Conservation (phyloP, 2,888 invertebrate species). For the Myopa testacea region DNA sequence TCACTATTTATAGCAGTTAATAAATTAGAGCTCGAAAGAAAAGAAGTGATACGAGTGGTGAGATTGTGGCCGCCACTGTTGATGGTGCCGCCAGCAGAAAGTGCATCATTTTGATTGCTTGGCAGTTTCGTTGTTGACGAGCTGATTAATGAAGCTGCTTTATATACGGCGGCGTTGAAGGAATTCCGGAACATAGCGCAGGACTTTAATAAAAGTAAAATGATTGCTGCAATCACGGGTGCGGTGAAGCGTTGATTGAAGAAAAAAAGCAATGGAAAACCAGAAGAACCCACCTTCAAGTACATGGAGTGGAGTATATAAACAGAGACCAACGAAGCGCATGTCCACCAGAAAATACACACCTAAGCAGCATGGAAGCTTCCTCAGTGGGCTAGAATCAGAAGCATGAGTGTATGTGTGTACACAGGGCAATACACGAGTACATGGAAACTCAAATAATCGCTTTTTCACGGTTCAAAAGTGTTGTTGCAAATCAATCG, state of each 20-base stretch:
- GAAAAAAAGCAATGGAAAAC: slow-evolving; percentile 2
- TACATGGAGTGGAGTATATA: neutral
- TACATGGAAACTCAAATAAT: neutral
- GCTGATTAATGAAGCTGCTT: slow-evolving; percentile 28
- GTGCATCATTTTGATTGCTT: neutral
- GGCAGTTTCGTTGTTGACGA: neutral
- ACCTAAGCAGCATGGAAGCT: neutral
- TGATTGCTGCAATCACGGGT: slow-evolving; percentile 66
- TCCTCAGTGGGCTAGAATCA: neutral
- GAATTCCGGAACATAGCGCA: neutral
- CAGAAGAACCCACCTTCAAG: neutral
- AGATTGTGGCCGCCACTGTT: neutral
- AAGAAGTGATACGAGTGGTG: neutral
- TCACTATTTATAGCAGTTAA: slow-evolving; percentile 19
- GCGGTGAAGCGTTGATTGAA: slow-evolving; percentile 51
- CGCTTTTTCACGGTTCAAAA: neutral
- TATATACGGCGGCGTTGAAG: slow-evolving; percentile 6
- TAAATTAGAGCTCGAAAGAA: slow-evolving; percentile 24
- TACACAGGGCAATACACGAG: neutral
- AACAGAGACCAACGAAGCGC: slow-evolving; percentile 8
- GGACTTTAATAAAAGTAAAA: slow-evolving; percentile 64
- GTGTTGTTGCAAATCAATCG: neutral
- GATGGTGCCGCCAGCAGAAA: neutral
- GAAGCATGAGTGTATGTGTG: neutral
- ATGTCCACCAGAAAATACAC: slow-evolving; percentile 11